phyloP scores from a whole-genome alignment of 1,140 invertebrate genomes.

The Temnothorax nylanderi region DNA sequence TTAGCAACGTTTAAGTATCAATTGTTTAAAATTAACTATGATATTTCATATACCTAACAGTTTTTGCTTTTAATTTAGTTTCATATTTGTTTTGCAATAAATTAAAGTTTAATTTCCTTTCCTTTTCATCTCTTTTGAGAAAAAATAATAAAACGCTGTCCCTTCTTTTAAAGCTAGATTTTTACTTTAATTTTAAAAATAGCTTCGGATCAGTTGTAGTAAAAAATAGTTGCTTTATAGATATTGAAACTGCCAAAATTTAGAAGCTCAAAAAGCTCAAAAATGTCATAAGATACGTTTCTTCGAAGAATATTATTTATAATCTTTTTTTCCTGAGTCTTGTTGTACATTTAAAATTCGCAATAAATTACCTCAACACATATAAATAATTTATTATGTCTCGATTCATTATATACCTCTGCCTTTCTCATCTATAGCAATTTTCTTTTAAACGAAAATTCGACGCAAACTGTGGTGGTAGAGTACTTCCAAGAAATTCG shows the following conservation, averaged over 20 bases:
- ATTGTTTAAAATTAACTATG: not conserved
- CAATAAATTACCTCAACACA: not conserved
- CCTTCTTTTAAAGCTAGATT: not conserved
- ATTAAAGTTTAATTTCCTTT: not conserved
- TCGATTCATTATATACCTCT: not conserved
- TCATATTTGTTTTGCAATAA: not conserved
- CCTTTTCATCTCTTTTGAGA: not conserved
- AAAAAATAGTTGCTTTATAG: not conserved
- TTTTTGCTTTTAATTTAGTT: not conserved
- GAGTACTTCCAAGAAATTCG: conserved; percentile 21
- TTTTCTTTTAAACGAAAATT: conserved; percentile 12
- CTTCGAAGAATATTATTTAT: not conserved
- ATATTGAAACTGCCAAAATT: not conserved
- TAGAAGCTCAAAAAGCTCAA: not conserved
- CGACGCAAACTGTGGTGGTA: not conserved
- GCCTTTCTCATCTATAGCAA: too few species aligned
- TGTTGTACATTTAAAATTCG: not conserved
- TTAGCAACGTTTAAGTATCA: not conserved
- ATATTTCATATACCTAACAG: not conserved
- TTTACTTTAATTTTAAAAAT: not conserved
- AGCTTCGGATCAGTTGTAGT: not conserved
- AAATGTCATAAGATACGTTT: not conserved
- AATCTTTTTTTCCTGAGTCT: not conserved
- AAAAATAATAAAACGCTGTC: not conserved
- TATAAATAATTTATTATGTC: not conserved